Conservation (phyloP, 2,888 invertebrate species). For the Callinectes sapidus region DNA sequence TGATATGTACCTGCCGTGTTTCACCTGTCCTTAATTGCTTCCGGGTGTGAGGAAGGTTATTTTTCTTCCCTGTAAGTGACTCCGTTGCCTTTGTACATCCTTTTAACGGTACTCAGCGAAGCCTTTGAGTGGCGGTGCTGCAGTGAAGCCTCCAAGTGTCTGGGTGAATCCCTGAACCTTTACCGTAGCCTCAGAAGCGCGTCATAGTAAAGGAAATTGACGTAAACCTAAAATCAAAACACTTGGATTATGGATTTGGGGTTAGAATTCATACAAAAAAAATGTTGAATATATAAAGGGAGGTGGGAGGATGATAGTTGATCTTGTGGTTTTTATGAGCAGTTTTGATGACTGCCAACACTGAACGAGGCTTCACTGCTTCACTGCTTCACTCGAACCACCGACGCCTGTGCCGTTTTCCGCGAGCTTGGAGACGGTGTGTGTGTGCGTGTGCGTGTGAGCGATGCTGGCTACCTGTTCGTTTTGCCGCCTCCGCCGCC, state of each 20-base stretch:
- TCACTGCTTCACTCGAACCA: background rate
- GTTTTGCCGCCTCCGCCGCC: background rate
- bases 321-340: background rate
- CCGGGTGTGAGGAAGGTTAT: background rate
- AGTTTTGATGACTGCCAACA: background rate
- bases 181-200: background rate
- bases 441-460: background rate
- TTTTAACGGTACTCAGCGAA: background rate
- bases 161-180: background rate
- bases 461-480: background rate
- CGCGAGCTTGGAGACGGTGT: background rate
- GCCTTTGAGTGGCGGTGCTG: background rate
- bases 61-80: background rate
- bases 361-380: background rate
- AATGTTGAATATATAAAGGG: background rate
- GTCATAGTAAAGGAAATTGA: background rate
- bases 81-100: slow-evolving; percentile 20
- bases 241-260: background rate
- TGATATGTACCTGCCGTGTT: background rate
- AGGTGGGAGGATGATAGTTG: background rate
- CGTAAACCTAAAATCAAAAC: background rate
- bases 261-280: background rate
- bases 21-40: background rate
- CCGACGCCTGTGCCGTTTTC: background rate
- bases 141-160: background rate